Conservation (phyloP, 2,888 invertebrate species). For the Pandemis heparana region DNA sequence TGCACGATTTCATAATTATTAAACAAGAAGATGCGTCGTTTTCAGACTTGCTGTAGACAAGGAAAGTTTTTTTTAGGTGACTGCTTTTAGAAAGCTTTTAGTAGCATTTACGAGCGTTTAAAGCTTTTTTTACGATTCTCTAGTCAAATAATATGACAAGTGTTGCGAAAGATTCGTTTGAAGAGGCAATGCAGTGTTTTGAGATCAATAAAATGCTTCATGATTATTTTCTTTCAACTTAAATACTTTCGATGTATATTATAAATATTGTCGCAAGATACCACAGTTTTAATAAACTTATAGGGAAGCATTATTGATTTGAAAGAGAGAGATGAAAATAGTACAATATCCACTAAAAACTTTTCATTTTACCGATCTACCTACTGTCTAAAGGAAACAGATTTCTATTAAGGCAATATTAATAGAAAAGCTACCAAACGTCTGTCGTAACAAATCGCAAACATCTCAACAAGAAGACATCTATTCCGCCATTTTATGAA, state of each 20-base stretch:
- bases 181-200: not conserved
- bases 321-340: no score
- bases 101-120: constrained; percentile 20
- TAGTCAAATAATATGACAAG: constrained; percentile 30
- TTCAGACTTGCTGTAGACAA: not conserved
- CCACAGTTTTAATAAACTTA: no score
- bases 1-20: not conserved
- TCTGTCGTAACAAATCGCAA: not conserved
- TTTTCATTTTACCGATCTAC: no score
- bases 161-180: not conserved
- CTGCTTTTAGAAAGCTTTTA: constrained; percentile 32
- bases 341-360: no score
- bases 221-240: not conserved
- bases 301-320: no score
- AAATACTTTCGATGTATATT: not conserved
- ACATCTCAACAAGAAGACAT: constrained; percentile 26
- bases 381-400: not conserved
- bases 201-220: not conserved
- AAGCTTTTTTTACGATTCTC: constrained; percentile 21
- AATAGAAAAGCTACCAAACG: not conserved
- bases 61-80: not conserved
- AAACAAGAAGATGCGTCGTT: not conserved
- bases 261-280: no score
- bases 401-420: not conserved
- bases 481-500: constrained; percentile 21